phyloP scores from a whole-genome alignment of 2,113 vertebrate genomes.

The Chauna torquata region DNA sequence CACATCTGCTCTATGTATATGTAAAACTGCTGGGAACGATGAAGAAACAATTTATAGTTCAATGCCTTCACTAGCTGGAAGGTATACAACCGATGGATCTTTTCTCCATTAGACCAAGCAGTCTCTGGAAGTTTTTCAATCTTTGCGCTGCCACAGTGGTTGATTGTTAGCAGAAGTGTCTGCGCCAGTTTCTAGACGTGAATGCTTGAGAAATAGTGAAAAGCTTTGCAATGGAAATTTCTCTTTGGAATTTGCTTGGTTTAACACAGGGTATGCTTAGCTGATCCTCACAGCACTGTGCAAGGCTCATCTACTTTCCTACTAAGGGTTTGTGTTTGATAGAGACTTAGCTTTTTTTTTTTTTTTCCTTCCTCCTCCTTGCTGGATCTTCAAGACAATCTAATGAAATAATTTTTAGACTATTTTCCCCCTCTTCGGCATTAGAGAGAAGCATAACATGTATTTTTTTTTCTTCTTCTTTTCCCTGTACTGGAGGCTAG shows the following conservation, averaged over 20 bases:
- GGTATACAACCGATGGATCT: neutral
- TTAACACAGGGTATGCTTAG: neutral
- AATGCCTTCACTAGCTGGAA: neutral
- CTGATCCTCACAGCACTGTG: neutral
- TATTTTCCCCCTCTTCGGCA: neutral
- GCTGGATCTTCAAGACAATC: neutral
- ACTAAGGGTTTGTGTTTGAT: neutral
- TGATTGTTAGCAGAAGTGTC: neutral
- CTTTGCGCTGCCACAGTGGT: neutral
- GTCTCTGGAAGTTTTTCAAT: neutral
- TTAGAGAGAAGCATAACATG: neutral
- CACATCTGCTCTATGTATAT: neutral
- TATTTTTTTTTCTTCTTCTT: neutral
- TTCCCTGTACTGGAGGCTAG: neutral
- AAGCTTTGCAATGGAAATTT: slow-evolving; percentile 8
- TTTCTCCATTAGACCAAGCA: neutral
- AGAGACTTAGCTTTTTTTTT: neutral
- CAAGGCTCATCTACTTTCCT: neutral
- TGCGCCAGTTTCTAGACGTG: neutral
- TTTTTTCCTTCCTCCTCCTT: no score
- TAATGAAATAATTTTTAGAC: neutral
- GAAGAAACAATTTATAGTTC: neutral
- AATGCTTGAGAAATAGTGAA: neutral
- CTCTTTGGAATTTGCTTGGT: neutral
- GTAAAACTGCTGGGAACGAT: neutral